Base-by-base conservation (phyloP, 2,888 invertebrate species). In the Trypoxylon attenuatum region DNA sequence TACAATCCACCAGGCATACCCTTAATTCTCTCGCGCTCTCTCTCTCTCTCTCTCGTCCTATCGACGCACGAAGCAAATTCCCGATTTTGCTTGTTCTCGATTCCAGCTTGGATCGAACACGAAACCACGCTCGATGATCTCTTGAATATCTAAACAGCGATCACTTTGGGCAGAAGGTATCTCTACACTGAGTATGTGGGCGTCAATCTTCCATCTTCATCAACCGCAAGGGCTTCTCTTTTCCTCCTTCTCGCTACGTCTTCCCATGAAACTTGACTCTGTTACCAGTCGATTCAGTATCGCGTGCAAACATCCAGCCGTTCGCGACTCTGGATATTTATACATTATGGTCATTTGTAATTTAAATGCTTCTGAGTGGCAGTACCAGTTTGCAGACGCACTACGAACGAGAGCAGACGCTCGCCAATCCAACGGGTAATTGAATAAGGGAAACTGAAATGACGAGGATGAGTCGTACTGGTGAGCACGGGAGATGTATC, bases 141-240 rank as follows among this genome's bases (percentile, higher is more conserved):
- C 52, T 45, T 38, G 65, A 60, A 75, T 73, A 74, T 74, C 76
- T 75, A 74, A 74, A 74, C 69, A 57, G 57, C 76, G 66, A 76
- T 76, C 74, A 52, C 62, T 57, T 73, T 61, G 33, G 50, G 56
- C 64, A 61, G 55, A 55, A 65, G 61, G 65, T 61, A 73, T 55
- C 42, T 56, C 5, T 21, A 25, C 42, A 58, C 33, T 15, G 25
- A 49, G 25, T 55, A 57, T 38, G 72, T 72, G 54, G 73, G 73
- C 73, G 72, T 66, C 51, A 65, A 18, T 52, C 51, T 29, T 10
- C n/a, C n/a, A n/a, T n/a, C n/a, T n/a, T n/a, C n/a, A n/a, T n/a
- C n/a, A n/a, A n/a, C n/a, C n/a, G n/a, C n/a, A n/a, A n/a, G n/a
- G n/a, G 10, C 25, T 13, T 5, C 10, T 8, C 38, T 43, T 51